phyloP scores from a whole-genome alignment of 2,888 invertebrate species.

The Aphodius sticticus region DNA sequence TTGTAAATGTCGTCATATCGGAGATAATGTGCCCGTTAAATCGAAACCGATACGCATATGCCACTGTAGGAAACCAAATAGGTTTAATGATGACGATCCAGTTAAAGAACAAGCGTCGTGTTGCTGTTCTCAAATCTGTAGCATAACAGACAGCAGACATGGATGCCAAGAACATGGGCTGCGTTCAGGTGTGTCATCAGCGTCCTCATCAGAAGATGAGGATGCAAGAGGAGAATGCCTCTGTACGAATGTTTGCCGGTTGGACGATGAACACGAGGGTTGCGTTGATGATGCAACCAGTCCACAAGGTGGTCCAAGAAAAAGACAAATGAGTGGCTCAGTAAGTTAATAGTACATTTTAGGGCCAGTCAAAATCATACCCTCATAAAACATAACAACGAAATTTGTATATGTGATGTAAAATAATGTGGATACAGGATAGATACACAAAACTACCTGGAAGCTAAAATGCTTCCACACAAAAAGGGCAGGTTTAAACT shows the following conservation, averaged over 20 bases:
- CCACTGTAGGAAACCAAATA: not conserved
- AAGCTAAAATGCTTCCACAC: too few relatives aligned
- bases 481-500: too few relatives aligned
- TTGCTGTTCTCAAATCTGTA: not conserved
- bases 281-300: not conserved
- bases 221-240: not conserved
- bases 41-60: not conserved
- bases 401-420: too few relatives aligned
- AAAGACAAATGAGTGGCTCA: not conserved
- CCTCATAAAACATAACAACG: too few relatives aligned
- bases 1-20: not conserved
- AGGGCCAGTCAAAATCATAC: too few relatives aligned
- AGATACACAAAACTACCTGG: too few relatives aligned
- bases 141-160: not conserved
- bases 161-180: not conserved
- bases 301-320: not conserved
- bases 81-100: not conserved
- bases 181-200: not conserved
- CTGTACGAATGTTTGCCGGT: not conserved
- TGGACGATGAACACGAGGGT: not conserved
- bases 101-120: not conserved
- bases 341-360: too few relatives aligned
- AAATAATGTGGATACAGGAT: too few relatives aligned
- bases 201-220: not conserved
- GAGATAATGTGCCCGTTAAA: not conserved